Base-by-base conservation (phyloP, 2,113 vertebrate genomes). In the Camelus dromedarius region DNA sequence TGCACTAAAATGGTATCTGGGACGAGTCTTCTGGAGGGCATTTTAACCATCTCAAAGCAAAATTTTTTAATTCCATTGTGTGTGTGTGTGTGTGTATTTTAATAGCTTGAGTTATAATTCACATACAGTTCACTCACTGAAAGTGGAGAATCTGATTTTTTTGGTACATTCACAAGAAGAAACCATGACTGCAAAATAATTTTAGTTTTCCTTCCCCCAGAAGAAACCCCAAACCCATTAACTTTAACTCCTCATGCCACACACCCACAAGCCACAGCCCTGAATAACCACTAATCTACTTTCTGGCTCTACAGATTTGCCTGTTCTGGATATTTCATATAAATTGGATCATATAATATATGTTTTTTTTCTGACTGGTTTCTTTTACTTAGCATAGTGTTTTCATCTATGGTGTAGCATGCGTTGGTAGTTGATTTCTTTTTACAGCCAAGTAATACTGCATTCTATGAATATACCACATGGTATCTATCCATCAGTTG, bases 221-320 rank as follows among this genome's bases (percentile, higher is more conserved):
- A 62, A 48, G 67, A 87, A 96, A 46, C 15, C 8, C 9, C 28
- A 62, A n/a, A 42, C 1, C 24, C 42, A 60, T 48, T 54, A 77
- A 38, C 16, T 64, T 66, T n/a, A 67, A 70, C 32, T 24, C 14
- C 46, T 12, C 22, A 13, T 58, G 16, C 66, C 46, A 64, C 3
- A 9, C 10, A 62, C 48, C 60, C 14, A 70, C 12, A 79, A 83
- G 6, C 11, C 5, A n/a, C 19, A 56, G 26, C 4, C 48, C 4
- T 11, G 48, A 54, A 35, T 35, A 85, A 81, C 26, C 6, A 64
- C 50, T 32, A 52, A 76, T 76, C 26, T 76, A 52, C 46, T 54
- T 77, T 95, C 83, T 82, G 8, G 60, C 50, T 81, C 75, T 77
- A 35, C 22, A 92, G 79, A 86, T 92, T 66, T 82, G 26, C 26